Base-by-base conservation (phyloP, 2,113 vertebrate species). In the Alces alces region DNA sequence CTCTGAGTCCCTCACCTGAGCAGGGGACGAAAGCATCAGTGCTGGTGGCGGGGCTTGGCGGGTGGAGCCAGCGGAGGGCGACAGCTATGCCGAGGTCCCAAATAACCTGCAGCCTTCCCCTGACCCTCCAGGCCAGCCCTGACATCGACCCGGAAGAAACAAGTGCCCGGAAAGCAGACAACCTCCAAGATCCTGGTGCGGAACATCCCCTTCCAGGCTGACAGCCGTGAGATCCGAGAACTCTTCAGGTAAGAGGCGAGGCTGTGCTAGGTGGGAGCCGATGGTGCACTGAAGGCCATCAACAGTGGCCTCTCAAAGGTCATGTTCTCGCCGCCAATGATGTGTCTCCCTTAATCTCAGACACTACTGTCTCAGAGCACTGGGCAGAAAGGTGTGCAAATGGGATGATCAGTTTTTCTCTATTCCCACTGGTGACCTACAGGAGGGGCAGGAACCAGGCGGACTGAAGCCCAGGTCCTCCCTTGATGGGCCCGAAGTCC, bases 191-290 rank as follows among this genome's bases (percentile, higher is more conserved):
- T 99, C 98, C 98, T 99, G 80, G 99, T 99, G 58, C 98, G 99
- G 54, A 99, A 99, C 96, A 99, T 99, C 89, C 99, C 99, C 0
- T 99, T 99, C 99, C 99, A 99, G 96, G 99, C 99, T 47, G 98
- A 99, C 0, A 98, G 98, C 95, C 98, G 97, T 87, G 99, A 99
- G 98, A 98, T 99, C 97, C 98, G 99, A 21, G 99, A 99, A 61
- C 99, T 99, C 39, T 99, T 99, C 99, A 99, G 99, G 99, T 99
- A 98, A 97, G 98, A 28, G 16, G 16, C 11, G 0, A 1, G 14
- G 1, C 11, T 4, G 0, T 15, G 1, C 28, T 1, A 11, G 4
- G 55, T 3, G 19, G 3, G 52, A 13, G 5, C 15, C 1, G 16
- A 3, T 30, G 28, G 33, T 14, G 12, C 0, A 0, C 47, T 0